Evolutionary conservation across 2,113 vertebrate species (phyloP).

Genomic region (Piliocolobus tephrosceles): DNA sequence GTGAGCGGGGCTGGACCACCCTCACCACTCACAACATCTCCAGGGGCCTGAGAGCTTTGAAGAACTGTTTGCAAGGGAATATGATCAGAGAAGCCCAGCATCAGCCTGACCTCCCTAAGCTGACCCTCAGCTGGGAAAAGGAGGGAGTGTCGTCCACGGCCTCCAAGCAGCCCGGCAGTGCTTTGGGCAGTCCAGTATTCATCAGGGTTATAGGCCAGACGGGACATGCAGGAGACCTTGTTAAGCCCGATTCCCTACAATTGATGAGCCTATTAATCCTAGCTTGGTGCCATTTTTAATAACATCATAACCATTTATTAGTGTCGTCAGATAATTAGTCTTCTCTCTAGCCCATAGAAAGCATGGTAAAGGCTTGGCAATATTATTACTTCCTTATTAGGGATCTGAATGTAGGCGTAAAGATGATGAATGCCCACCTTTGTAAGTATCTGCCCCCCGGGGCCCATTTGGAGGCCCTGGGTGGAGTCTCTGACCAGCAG

Average conservation of each 20-base stretch:
- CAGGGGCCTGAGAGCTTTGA: not conserved
- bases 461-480: slow-evolving; percentile 12
- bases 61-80: not conserved
- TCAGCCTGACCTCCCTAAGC: not conserved
- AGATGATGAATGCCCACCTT: slow-evolving; percentile 60
- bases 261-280: slow-evolving; percentile 88
- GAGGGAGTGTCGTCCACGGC: not conserved
- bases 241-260: slow-evolving; percentile 87
- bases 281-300: slow-evolving; percentile 88
- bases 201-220: slow-evolving; percentile 77
- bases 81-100: not conserved
- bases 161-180: not conserved
- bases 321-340: slow-evolving; percentile 86
- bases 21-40: not conserved
- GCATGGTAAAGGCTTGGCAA: slow-evolving; percentile 74
- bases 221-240: slow-evolving; percentile 85
- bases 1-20: fast-evolving
- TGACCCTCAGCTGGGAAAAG: not conserved
- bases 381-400: slow-evolving; percentile 75
- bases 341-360: slow-evolving; percentile 76
- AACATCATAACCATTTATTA: slow-evolving; percentile 87
- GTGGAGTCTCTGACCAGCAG: not conserved
- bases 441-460: not conserved
- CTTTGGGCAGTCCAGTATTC: not conserved
- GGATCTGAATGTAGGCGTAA: slow-evolving; percentile 47